phyloP scores from a whole-genome alignment of 2,888 invertebrate genomes.

The Oxytorus armatus region DNA sequence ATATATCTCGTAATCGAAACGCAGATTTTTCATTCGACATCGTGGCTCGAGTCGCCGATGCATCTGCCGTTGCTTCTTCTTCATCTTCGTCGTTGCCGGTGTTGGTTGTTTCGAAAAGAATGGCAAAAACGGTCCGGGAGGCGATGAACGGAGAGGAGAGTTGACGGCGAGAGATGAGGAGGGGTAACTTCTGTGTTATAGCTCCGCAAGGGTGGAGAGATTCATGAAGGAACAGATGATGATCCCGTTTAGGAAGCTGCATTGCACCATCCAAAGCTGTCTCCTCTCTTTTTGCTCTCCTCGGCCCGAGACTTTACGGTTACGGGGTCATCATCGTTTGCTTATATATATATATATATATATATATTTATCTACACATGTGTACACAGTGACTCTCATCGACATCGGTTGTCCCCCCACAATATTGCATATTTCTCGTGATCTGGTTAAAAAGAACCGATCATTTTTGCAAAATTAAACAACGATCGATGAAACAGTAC shows the following conservation, averaged over 20 bases:
- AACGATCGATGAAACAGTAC: background rate
- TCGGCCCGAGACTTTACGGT: conserved; percentile 76
- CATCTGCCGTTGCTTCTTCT: conserved; percentile 72
- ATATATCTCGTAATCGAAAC: conserved; percentile 52
- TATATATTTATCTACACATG: background rate
- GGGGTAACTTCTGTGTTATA: conserved; percentile 66
- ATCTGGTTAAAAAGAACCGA: conserved; percentile 5
- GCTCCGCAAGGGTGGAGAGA: conserved; percentile 69
- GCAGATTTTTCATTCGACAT: conserved; percentile 69
- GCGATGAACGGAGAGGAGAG: conserved; percentile 53
- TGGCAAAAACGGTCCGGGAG: conserved; percentile 73
- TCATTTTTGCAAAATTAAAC: background rate
- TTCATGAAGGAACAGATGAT: conserved; percentile 81
- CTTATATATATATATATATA: conserved; percentile 35
- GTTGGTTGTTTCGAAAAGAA: conserved; percentile 76
- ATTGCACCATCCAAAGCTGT: conserved; percentile 52
- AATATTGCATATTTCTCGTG: conserved; percentile 34
- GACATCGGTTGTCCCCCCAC: conserved; percentile 60
- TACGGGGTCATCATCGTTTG: conserved; percentile 77
- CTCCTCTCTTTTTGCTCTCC: conserved; percentile 21
- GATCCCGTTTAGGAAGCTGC: conserved; percentile 83
- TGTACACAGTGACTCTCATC: conserved; percentile 58
- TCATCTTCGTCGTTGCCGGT: conserved; percentile 73
- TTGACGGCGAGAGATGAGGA: conserved; percentile 63
- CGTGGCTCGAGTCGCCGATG: conserved; percentile 63